Base-by-base conservation (phyloP, 2,113 vertebrate genomes). In the Potamarius usumacintae region DNA sequence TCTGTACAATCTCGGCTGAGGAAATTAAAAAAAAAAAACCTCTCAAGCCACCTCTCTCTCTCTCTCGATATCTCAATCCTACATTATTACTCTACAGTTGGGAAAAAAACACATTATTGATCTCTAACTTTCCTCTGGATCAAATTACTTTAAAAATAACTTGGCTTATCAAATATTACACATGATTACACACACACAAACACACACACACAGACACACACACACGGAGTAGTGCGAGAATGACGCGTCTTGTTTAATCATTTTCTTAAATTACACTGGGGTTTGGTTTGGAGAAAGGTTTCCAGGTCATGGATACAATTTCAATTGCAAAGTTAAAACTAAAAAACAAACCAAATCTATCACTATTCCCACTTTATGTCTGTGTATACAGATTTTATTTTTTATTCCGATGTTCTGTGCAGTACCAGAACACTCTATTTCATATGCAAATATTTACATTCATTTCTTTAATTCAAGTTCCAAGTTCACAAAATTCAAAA, bases 21-120 rank as follows among this genome's bases (percentile, higher is more conserved):
- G 77, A 57, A 79, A 57, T 57, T 34, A 30, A 34, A 27, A 30
- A 65, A n/a, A 48, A 69, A 20, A 71, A 76, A 42, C 15, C 4
- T 10, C 27, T 79, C 5, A 11, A 20, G 22, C 50, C 63, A 57
- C 74, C 71, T 87, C 83, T 86, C 67, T 69, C 25, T 80, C 48
- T 27, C 7, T 90, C 62, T 71, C 52, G 15, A 57, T 72, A 69
- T 60, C 58, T 42, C 30, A 72, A 25, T 72, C 62, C 82, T 85
- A 83, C 78, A 86, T 87, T 62, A 79, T 88, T 90, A 87, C 86
- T 92, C 82, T 72, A 42, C 83, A 83, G 7, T 50, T 60, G 25
- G 34, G 60, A 14, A 60, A 52, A 34, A 71, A 80, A 79, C 22
- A 52, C 77, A 63, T 60, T 50, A 34, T 55, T 58, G 67, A 82